These are phyloP conservation scores for Brachycybe producta DNA, from an alignment of 2,888 invertebrate genomes.

Conservation along the genomic window DNA sequence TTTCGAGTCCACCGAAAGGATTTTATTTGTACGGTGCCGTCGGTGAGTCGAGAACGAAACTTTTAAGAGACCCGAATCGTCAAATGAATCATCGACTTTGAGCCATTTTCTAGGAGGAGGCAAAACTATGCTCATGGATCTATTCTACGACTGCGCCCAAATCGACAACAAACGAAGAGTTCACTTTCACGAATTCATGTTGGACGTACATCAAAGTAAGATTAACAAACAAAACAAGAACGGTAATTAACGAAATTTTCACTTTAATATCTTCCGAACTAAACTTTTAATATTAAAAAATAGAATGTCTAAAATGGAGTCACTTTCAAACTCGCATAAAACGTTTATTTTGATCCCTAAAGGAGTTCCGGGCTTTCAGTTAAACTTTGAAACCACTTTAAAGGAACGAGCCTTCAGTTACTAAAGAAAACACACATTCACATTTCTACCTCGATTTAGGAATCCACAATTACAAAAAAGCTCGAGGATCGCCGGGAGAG, in stretches of 20 bases:
- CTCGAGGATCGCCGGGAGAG: neutral
- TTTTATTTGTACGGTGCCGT: constrained; percentile 62
- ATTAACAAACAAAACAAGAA: constrained; percentile 6
- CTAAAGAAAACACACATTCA: neutral
- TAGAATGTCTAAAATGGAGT: neutral
- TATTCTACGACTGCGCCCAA: constrained; percentile 73
- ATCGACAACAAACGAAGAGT: constrained; percentile 49
- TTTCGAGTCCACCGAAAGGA: constrained; percentile 50
- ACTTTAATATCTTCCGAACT: neutral
- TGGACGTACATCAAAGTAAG: constrained; percentile 66
- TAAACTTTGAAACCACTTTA: too few relatives aligned
- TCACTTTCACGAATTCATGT: constrained; percentile 96
- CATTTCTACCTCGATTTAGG: constrained; percentile 7
- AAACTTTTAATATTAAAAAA: neutral
- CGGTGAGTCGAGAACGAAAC: constrained; percentile 33
- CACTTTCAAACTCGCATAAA: too few relatives aligned
- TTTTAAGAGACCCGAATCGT: neutral
- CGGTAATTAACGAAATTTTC: neutral
- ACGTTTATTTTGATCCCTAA: neutral
- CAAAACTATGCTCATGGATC: constrained; percentile 98
- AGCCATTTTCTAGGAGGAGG: constrained; percentile 51
- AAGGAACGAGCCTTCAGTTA: too few relatives aligned
- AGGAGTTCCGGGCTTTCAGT: neutral
- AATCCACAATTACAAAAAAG: constrained; percentile 16
- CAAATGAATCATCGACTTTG: neutral